Evolutionary conservation across 2,888 invertebrate species (phyloP).

Genomic region (Tipula helvola): DNA sequence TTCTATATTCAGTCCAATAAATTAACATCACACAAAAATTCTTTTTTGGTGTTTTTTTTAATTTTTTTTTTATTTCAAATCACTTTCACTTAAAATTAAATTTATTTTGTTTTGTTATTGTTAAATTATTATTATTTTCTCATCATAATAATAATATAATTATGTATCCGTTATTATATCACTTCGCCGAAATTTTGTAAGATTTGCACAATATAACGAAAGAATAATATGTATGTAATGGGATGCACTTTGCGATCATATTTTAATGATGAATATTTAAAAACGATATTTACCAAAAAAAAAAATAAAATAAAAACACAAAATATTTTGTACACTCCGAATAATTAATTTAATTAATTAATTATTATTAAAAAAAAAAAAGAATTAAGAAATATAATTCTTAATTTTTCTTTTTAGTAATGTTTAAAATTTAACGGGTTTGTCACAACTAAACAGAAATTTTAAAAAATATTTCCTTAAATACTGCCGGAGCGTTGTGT

Average conservation of each 20-base stretch:
- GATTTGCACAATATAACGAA: not conserved
- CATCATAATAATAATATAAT: not conserved
- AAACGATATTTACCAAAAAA: not conserved
- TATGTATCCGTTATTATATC: not conserved
- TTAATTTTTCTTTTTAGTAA: not conserved
- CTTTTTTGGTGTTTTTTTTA: not conserved
- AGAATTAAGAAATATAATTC: not conserved
- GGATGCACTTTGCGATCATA: not conserved
- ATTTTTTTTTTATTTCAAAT: not conserved
- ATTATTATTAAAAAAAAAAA: not conserved
- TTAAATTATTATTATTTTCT: not conserved
- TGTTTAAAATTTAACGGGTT: not conserved
- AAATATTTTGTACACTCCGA: not conserved
- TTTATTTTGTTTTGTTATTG: not conserved
- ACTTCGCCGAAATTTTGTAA: not conserved
- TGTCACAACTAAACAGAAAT: constrained; percentile 8
- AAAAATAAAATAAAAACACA: not conserved
- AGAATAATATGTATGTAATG: not conserved
- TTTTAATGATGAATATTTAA: not conserved
- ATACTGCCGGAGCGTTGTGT: not conserved
- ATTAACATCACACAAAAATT: not conserved
- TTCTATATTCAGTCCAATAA: not conserved
- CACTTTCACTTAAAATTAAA: not conserved
- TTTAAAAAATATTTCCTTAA: constrained; percentile 6
- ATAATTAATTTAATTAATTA: not conserved